Evolutionary conservation across 2,797 vertebrate genomes (phyloP), one percentile per base, ranked within the genome.

Genomic region (Urophycis tenuis): DNA sequence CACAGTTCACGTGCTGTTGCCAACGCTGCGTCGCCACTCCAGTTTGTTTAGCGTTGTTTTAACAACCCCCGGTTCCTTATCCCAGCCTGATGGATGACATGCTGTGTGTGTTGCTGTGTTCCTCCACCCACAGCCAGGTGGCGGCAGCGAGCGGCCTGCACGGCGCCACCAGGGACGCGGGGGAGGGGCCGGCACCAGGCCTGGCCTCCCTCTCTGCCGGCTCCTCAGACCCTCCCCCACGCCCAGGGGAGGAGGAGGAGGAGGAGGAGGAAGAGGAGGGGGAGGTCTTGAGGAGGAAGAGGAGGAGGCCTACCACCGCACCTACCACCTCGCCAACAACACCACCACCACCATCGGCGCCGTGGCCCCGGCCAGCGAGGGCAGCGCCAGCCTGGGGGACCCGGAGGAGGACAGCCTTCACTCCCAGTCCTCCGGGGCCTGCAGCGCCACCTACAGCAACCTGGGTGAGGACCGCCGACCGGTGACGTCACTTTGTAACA

Each of bases 401-500:
- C 83, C 89, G 14, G 96, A 95, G 30, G 95, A 95, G 30, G 94
- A 87, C 0, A 90, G 87, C 22, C 80, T 77, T 75, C 87, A 82
- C 34, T 91, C 90, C 72, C 85, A 87, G 1, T 92, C 94, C 67
- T 83, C 94, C 80, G 95, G 93, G 79, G 88, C 93, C 76, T 95
- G 95, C 90, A 96, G 96, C 75, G 97, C 96, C 86, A 99, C 97
- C 0, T 99, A 99, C 89, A 97, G 96, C 91, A 99, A 99, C 84
- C 85, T 99, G 80, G 97, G 97, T 97, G 92, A 95, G 95, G 87
- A 41, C 39, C 39, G 11, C 11, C 11, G 22, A 60, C 22, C 9
- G 2, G 11, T 25, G 39, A 17, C 39, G 12, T 41, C 14, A 9
- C 22, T n/a, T 11, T 60, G 7, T 25, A 60, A n/a, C 25, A 9